Percentiles rank a stretch among this genome's conserved stretches.
These are phyloP conservation scores for Tortricodes alternella DNA, from an alignment of 2,888 invertebrate genomes.

Conservation along the genomic window DNA sequence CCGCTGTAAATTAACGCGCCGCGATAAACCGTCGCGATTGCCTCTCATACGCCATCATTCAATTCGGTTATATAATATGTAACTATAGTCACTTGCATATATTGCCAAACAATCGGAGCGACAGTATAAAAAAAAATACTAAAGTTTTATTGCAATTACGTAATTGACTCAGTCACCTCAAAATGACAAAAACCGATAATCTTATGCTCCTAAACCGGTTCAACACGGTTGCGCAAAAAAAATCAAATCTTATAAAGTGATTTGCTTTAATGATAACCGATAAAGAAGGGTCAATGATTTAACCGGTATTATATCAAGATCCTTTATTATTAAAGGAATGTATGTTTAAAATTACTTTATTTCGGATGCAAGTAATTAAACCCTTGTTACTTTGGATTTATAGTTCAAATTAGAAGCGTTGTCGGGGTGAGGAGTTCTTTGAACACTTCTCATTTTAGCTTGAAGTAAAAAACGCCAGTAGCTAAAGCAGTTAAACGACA, in stretches of 20 bases:
- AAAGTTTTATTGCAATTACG: not conserved
- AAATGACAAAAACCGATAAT: conserved; percentile 7
- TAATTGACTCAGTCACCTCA: conserved; percentile 2
- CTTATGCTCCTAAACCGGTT: conserved; percentile 10
- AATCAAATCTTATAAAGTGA: conserved; percentile 18
- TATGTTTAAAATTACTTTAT: too few species aligned
- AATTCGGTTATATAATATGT: not conserved
- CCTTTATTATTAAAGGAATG: too few species aligned
- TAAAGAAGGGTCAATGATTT: conserved; percentile 13
- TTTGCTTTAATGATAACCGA: conserved; percentile 18
- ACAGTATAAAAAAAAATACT: not conserved
- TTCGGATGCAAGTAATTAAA: too few species aligned
- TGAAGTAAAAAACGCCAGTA: conserved; percentile 7
- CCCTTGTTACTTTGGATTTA: too few species aligned
- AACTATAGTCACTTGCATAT: not conserved
- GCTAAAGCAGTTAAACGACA: conserved; percentile 1
- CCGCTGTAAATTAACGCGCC: conserved; percentile 14
- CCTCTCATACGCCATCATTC: conserved; percentile 17
- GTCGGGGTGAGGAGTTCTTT: too few species aligned
- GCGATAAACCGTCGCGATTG: conserved; percentile 10
- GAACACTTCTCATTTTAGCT: conserved; percentile 8
- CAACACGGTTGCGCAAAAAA: not conserved
- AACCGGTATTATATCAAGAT: too few species aligned
- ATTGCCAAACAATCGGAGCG: not conserved
- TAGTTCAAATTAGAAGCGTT: too few species aligned